Conservation (phyloP, 2,797 vertebrate genomes). For the Lagodon rhomboides region DNA sequence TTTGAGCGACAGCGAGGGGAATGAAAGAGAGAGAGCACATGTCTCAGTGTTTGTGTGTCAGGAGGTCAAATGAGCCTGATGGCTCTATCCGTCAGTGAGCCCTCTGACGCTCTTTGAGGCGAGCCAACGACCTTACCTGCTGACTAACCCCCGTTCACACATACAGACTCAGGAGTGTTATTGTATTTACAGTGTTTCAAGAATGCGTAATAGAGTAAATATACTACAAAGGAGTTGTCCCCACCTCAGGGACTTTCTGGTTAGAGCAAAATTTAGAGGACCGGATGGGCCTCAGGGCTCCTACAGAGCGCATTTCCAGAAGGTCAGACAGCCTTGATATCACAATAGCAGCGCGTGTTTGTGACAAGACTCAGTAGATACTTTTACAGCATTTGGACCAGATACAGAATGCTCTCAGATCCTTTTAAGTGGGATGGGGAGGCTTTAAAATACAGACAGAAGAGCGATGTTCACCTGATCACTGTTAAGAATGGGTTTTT, state of each 20-base stretch:
- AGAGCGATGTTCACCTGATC: background rate
- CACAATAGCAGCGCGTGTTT: background rate
- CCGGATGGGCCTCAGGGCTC: too few species aligned
- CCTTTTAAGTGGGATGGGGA: background rate
- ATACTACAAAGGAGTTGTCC: background rate
- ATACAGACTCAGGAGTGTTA: background rate
- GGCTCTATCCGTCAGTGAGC: constrained; percentile 32
- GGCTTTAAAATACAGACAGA: background rate
- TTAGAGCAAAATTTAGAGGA: background rate
- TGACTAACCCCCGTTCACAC: constrained; percentile 5
- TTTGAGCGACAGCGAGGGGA: constrained; percentile 2
- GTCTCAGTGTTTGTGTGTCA: constrained; percentile 59
- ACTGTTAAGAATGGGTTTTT: background rate
- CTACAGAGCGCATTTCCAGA: background rate
- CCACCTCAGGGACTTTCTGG: background rate
- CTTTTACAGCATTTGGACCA: background rate
- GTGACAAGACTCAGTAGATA: background rate
- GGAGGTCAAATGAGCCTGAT: constrained; percentile 48
- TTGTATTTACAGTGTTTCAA: background rate
- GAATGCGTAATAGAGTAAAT: background rate
- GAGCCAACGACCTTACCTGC: constrained; percentile 44
- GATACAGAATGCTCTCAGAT: background rate
- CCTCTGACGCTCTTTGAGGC: constrained; percentile 16
- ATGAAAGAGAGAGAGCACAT: constrained; percentile 45
- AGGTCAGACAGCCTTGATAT: background rate